Evolutionary conservation across 2,113 vertebrate genomes (phyloP).

Genomic region (Piprites chloris): DNA sequence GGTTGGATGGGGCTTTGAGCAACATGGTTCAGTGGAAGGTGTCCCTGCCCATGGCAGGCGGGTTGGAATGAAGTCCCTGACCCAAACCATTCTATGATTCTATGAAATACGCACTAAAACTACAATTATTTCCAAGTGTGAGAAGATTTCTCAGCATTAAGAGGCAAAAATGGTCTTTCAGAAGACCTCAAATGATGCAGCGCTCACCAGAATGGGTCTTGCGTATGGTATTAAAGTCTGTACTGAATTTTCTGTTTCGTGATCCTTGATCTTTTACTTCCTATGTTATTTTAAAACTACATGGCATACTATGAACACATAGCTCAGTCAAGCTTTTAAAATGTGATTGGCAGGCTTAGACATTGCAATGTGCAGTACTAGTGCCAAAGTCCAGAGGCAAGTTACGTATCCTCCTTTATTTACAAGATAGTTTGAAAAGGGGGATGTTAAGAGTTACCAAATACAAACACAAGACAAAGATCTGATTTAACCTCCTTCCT

Average conservation of each 20-base stretch:
- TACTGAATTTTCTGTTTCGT: neutral
- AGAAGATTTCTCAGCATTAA: neutral
- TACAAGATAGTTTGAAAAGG: neutral
- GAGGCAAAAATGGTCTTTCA: neutral
- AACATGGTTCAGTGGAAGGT: neutral
- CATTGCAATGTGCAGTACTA: neutral
- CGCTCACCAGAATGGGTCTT: neutral
- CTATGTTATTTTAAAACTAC: neutral
- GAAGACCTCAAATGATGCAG: neutral
- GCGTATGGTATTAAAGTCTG: neutral
- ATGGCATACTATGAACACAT: neutral
- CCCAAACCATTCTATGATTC: neutral
- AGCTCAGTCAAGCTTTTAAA: neutral
- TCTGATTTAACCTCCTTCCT: neutral
- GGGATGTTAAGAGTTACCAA: neutral
- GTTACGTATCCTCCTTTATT: neutral
- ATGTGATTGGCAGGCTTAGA: neutral
- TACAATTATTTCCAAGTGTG: neutral
- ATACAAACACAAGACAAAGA: neutral
- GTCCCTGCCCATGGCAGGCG: neutral
- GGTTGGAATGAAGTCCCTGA: neutral
- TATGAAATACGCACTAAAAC: neutral
- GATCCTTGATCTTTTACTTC: neutral
- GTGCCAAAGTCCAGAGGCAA: neutral
- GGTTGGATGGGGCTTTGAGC: neutral